Evolutionary conservation across 2,888 invertebrate genomes (phyloP).

Genomic region (Eupsilia transversa): DNA sequence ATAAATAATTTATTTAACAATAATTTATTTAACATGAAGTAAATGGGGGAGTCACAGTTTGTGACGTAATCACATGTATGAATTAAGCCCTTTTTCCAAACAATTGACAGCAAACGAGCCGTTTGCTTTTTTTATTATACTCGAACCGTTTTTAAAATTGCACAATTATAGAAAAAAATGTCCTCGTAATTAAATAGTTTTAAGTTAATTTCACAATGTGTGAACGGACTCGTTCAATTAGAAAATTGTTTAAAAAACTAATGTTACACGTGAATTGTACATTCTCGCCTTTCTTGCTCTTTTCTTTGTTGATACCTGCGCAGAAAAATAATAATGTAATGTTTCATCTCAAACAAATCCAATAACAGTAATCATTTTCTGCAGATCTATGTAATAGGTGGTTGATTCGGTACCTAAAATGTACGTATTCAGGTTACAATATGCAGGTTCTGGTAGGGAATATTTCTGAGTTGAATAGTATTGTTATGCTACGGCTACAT

Average conservation of each 20-base stretch:
- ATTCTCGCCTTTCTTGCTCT: constrained; percentile 93
- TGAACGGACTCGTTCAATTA: constrained; percentile 57
- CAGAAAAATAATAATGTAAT: constrained; percentile 30
- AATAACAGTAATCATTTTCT: not conserved
- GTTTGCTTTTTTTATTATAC: constrained; percentile 28
- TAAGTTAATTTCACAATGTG: constrained; percentile 45
- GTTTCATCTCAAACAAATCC: not conserved
- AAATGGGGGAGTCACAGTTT: constrained; percentile 63
- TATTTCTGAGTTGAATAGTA: not conserved
- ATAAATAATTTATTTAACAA: constrained; percentile 64
- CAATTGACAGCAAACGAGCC: constrained; percentile 48
- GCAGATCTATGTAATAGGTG: not conserved
- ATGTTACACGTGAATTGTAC: constrained; percentile 93
- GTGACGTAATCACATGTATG: constrained; percentile 58
- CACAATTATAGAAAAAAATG: constrained; percentile 50
- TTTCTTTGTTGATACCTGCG: constrained; percentile 93
- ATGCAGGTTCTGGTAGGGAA: not conserved
- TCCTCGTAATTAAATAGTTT: constrained; percentile 26
- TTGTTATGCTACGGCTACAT: too few relatives aligned
- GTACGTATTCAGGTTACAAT: not conserved
- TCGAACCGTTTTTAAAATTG: constrained; percentile 36
- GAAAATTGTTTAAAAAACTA: constrained; percentile 64
- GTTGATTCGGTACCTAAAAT: not conserved
- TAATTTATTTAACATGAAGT: constrained; percentile 57
- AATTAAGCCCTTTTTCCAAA: constrained; percentile 63